A percentile compares a stretch with the other conserved stretches of the same genome.
These are phyloP conservation scores for Trachelus troglodyta DNA, from an alignment of 2,888 invertebrate genomes.

Conservation along the genomic window DNA sequence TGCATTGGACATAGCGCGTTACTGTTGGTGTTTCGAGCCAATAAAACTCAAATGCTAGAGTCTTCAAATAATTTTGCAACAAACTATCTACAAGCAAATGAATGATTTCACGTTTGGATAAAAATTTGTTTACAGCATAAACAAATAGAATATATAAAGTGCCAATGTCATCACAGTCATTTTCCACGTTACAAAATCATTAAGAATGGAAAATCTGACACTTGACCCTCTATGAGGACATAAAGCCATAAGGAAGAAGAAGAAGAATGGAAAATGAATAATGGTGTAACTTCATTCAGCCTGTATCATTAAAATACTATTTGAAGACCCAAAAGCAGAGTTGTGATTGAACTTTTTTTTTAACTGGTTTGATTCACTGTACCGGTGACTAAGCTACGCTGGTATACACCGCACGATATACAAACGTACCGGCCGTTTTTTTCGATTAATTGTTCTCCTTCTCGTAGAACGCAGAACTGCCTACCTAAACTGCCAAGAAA, in stretches of 20 bases:
- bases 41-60: not conserved
- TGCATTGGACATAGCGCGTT: not conserved
- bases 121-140: not conserved
- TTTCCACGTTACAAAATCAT: not conserved
- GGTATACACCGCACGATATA: constrained; percentile 34
- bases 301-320: constrained; percentile 40
- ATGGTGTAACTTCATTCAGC: constrained; percentile 27
- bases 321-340: constrained; percentile 31
- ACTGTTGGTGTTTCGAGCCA: not conserved
- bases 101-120: not conserved
- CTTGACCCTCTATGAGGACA: no score
- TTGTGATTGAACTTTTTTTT: constrained; percentile 26
- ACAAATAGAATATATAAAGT: not conserved
- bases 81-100: not conserved
- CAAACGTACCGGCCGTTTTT: constrained; percentile 44
- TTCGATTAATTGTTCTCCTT: constrained; percentile 16
- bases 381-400: constrained; percentile 33
- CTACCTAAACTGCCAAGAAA: not conserved
- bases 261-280: constrained; percentile 17
- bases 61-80: not conserved
- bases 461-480: not conserved
- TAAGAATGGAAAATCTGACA: not conserved
- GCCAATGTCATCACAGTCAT: not conserved
- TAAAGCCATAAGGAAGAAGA: no score
- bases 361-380: constrained; percentile 43